Base-by-base conservation (phyloP, 1,140 invertebrate species). In the Bombus picipes region DNA sequence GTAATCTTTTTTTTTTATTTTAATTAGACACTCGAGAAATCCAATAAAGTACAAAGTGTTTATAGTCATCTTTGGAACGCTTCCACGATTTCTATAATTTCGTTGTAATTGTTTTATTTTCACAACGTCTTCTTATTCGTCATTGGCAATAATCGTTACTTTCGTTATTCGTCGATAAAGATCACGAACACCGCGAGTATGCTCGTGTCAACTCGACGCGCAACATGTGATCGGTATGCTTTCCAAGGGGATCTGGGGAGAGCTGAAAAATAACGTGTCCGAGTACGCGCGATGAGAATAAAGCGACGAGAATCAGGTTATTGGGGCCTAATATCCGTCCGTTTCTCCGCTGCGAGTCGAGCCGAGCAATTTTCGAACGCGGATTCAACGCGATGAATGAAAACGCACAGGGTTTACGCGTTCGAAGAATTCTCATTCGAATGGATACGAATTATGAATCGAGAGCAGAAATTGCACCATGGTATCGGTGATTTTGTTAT, bases 301-400 rank as follows among this genome's bases (percentile, higher is more conserved):
- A 83, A 88, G 76, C 73, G 85, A 81, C 85, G 80, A 83, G 84
- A 89, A 88, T 89, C 87, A 65, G 80, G 87, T 89, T 89, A 88
- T 89, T 78, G 84, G 77, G 68, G 28, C 77, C 84, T 89, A 87
- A 89, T 89, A 88, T 89, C 87, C 87, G 88, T 65, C 68, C 82
- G 70, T 88, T 86, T 89, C 88, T 87, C 79, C 75, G 32, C 62
- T 75, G 72, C 28, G 41, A 72, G 59, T 47, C 37, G 1, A 43
- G 18, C 18, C 66, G 18, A 62, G 25, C 53, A 34, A 5, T 37
- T 39, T 57, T 43, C 32, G 4, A 57, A 12, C 47, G 32, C 3
- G 47, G 47, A 53, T 53, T 53, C 47, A 53, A 53, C 47, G 18
- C 47, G 47, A 53, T 53, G 15, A 34, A 75, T 15, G 65, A 81